Evolutionary conservation across 2,888 invertebrate species (phyloP).

Genomic region (Drosophila formosana): DNA sequence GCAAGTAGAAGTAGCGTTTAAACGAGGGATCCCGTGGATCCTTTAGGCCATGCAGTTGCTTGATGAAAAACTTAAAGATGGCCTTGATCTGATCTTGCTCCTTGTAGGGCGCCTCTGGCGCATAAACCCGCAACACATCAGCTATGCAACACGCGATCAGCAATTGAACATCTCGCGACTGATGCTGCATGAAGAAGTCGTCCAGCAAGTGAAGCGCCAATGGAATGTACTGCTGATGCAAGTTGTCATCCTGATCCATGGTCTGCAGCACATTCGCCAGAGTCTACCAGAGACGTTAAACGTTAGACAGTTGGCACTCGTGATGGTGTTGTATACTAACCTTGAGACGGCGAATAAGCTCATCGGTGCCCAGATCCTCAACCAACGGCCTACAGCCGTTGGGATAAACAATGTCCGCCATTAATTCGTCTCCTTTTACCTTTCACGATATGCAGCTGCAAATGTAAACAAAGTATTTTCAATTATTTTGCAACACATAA

Average conservation of each 20-base stretch:
- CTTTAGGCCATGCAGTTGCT: constrained; percentile 95
- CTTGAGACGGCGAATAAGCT: constrained; percentile 97
- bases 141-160: constrained; percentile 99
- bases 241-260: constrained; percentile 98
- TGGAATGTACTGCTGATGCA: constrained; percentile 96
- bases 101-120: constrained; percentile 98
- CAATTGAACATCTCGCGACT: constrained; percentile 96
- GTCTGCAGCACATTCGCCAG: constrained; percentile 97
- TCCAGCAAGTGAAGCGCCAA: constrained; percentile 96
- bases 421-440: constrained; percentile 72
- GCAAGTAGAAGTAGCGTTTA: constrained; percentile 97
- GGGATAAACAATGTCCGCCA: constrained; percentile 97
- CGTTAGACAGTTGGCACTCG: not conserved
- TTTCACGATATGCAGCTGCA: constrained; percentile 33
- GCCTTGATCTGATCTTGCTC: constrained; percentile 96
- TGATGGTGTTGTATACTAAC: constrained; percentile 85
- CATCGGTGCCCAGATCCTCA: constrained; percentile 98
- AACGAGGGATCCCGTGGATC: constrained; percentile 99
- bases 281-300: constrained; percentile 86
- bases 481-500: constrained; percentile 8
- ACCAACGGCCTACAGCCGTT: constrained; percentile 97
- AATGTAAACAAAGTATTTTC: constrained; percentile 32
- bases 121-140: constrained; percentile 97
- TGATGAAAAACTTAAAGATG: constrained; percentile 97
- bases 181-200: constrained; percentile 95